Evolutionary conservation across 1,140 invertebrate genomes (phyloP).

Genomic region (Drosophila miranda): DNA sequence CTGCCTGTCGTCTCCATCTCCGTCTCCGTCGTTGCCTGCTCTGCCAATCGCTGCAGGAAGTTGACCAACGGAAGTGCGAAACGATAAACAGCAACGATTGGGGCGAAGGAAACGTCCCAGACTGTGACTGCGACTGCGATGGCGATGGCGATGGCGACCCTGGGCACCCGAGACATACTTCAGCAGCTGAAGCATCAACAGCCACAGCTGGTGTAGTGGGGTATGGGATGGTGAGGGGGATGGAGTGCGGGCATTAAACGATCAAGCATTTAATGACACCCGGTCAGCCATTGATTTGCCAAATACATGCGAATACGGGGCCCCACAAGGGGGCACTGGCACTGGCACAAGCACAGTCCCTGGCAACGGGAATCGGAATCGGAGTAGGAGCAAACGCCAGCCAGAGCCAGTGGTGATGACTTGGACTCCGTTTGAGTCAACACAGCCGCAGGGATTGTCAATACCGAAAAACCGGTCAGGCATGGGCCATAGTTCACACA

Average conservation of each 20-base stretch:
- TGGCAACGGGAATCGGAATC: neutral
- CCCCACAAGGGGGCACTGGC: slow-evolving; percentile 8
- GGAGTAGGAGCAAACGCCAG: neutral
- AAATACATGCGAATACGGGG: slow-evolving; percentile 59
- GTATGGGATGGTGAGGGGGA: neutral
- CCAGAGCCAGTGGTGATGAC: slow-evolving; percentile 27
- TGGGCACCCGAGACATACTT: slow-evolving; percentile 52
- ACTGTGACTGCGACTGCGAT: slow-evolving; percentile 2
- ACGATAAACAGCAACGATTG: slow-evolving; percentile 72
- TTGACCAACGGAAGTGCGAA: slow-evolving; percentile 79
- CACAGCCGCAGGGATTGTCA: slow-evolving; percentile 71
- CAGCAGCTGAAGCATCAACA: slow-evolving; percentile 25
- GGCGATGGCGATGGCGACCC: neutral
- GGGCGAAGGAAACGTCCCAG: slow-evolving; percentile 17
- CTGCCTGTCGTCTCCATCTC: slow-evolving; percentile 8
- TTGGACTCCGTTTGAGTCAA: slow-evolving; percentile 65
- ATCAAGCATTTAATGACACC: slow-evolving; percentile 80
- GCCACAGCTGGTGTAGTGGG: slow-evolving; percentile 17
- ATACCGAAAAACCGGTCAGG: slow-evolving; percentile 55
- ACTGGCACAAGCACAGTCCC: neutral
- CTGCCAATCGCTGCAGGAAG: slow-evolving; percentile 74
- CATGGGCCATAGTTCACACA: slow-evolving; percentile 51
- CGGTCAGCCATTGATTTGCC: slow-evolving; percentile 77
- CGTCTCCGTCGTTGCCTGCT: too few relatives aligned
- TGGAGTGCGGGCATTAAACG: slow-evolving; percentile 64